These are phyloP conservation scores for Poicephalus meyeri DNA, from an alignment of 2,113 vertebrate genomes.

Conservation along the genomic window DNA sequence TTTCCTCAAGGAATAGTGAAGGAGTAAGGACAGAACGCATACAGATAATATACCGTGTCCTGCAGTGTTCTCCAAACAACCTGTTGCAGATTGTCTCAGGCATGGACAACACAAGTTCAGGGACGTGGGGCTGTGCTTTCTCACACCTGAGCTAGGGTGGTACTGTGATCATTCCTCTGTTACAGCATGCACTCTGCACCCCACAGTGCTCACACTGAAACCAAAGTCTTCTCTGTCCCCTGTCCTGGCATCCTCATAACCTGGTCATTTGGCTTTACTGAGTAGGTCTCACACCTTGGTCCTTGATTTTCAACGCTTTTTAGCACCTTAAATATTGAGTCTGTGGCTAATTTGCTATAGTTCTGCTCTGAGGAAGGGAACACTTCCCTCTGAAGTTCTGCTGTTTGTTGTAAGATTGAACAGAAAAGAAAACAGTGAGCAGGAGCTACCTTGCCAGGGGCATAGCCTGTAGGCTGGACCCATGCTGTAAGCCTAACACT, in stretches of 20 bases:
- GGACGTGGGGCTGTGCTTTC: background rate
- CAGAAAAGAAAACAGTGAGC: background rate
- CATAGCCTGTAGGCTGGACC: background rate
- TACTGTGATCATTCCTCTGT: background rate
- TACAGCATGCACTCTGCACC: background rate
- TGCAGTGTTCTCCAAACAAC: background rate
- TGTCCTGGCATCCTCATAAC: background rate
- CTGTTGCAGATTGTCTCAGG: background rate
- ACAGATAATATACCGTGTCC: background rate
- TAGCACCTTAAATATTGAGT: background rate
- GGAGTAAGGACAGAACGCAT: background rate
- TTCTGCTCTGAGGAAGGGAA: background rate
- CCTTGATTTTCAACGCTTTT: background rate
- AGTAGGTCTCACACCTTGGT: background rate
- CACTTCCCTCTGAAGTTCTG: background rate
- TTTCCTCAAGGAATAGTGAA: background rate
- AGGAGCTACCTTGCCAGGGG: conserved; percentile 3
- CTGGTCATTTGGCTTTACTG: background rate
- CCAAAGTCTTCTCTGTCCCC: background rate
- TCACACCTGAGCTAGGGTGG: background rate
- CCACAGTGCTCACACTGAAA: background rate
- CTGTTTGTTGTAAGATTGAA: background rate
- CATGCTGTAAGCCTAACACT: background rate
- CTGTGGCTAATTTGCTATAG: background rate
- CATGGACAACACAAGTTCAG: background rate